These are phyloP conservation scores for Pao palembangensis DNA, from an alignment of 2,113 vertebrate genomes.

Conservation along the genomic window DNA sequence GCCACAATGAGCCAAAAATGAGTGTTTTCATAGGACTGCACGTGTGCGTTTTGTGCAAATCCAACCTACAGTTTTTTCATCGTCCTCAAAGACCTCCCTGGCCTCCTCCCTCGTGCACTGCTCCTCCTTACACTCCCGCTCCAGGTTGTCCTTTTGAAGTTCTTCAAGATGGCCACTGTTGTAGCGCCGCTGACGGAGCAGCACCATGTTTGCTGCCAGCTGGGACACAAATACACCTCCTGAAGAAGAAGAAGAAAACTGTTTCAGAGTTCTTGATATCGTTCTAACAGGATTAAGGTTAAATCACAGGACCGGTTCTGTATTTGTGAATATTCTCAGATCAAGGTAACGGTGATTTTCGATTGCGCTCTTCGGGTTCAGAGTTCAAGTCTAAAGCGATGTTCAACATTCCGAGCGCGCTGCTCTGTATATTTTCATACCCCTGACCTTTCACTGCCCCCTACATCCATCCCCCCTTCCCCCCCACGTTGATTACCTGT, in stretches of 20 bases:
- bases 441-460: not conserved
- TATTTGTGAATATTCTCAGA: not conserved
- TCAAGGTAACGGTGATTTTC: no score
- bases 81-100: conserved; percentile 82
- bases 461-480: not conserved
- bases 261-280: not conserved
- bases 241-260: conserved; percentile 13
- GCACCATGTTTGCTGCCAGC: conserved; percentile 70
- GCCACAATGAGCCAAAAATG: not conserved
- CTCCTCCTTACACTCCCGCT: conserved; percentile 84
- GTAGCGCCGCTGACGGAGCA: conserved; percentile 78
- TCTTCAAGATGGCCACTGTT: conserved; percentile 82
- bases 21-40: not conserved
- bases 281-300: no score
- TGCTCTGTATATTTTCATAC: not conserved
- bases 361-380: no score
- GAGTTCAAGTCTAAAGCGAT: no score
- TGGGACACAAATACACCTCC: conserved; percentile 78
- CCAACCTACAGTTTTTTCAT: conserved; percentile 75
- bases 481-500: conserved; percentile 40
- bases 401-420: not conserved
- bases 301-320: not conserved
- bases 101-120: conserved; percentile 82
- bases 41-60: not conserved
- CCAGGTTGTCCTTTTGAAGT: conserved; percentile 72